These are phyloP conservation scores for Rhizoglyphus robini DNA, from an alignment of 1,140 invertebrate genomes.

Conservation along the genomic window DNA sequence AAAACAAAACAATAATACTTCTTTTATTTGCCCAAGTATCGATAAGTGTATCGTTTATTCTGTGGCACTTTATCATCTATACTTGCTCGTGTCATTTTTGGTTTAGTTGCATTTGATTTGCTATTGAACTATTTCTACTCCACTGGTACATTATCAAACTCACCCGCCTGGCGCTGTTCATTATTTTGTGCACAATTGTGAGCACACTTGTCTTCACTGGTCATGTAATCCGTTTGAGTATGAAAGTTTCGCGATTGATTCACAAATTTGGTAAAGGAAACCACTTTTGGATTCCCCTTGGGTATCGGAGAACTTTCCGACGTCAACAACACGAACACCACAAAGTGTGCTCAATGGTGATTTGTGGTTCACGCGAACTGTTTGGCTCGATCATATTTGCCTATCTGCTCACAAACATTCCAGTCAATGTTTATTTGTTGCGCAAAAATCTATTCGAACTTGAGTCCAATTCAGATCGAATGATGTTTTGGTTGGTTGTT, in stretches of 20 bases:
- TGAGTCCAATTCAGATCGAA: background rate
- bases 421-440: background rate
- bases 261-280: background rate
- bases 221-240: background rate
- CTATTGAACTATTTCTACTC: no score
- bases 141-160: no score
- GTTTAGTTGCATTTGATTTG: background rate
- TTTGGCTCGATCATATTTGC: background rate
- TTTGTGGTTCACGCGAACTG: background rate
- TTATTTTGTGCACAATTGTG: background rate
- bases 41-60: background rate
- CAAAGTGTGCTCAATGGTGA: background rate
- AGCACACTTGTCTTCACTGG: background rate
- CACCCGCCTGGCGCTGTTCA: no score
- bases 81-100: background rate
- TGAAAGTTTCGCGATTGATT: background rate
- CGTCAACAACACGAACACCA: background rate
- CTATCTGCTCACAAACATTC: background rate
- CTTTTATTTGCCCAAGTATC: background rate
- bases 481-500: background rate
- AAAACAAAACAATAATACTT: no score
- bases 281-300: background rate
- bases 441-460: background rate
- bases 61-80: background rate
- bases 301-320: background rate